Percentiles rank a stretch among this genome's conserved stretches.
Conservation (phyloP, 2,888 invertebrate genomes). For the Athetis lepigone region DNA sequence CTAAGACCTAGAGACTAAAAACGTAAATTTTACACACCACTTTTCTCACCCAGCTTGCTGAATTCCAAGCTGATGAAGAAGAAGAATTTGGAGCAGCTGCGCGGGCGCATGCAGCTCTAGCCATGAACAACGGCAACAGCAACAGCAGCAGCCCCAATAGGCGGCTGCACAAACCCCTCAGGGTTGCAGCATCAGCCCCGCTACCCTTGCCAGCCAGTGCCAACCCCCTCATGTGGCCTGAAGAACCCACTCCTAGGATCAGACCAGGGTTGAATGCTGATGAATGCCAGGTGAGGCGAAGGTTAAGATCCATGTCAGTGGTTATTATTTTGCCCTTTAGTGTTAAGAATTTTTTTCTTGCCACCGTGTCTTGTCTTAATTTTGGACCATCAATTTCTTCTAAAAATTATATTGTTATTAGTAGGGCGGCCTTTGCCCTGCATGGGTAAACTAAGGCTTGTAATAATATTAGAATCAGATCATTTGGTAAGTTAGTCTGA, state of each 20-base stretch:
- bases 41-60: conserved; percentile 76
- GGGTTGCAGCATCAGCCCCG: conserved; percentile 80
- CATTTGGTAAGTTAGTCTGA: too few species aligned
- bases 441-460: too few species aligned
- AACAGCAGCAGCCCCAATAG: conserved; percentile 40
- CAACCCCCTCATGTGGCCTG: conserved; percentile 80
- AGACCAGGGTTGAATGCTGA: conserved; percentile 78
- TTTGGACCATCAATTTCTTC: too few species aligned
- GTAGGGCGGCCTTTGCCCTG: too few species aligned
- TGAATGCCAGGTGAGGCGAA: conserved; percentile 79
- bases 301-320: too few species aligned
- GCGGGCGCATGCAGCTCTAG: conserved; percentile 52
- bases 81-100: conserved; percentile 76
- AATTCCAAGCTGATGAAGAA: conserved; percentile 87
- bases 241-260: conserved; percentile 76
- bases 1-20: too few species aligned
- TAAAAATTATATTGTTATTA: too few species aligned
- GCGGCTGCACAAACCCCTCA: conserved; percentile 59
- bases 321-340: too few species aligned
- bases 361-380: too few species aligned
- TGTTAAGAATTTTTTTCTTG: too few species aligned
- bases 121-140: conserved; percentile 39
- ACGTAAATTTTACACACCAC: background rate
- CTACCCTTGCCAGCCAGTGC: conserved; percentile 77
- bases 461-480: too few species aligned